These are phyloP conservation scores for rabbit (Oryctolagus cuniculus) DNA, from an alignment of 2,113 vertebrate species.

Conservation along the genomic window DNA sequence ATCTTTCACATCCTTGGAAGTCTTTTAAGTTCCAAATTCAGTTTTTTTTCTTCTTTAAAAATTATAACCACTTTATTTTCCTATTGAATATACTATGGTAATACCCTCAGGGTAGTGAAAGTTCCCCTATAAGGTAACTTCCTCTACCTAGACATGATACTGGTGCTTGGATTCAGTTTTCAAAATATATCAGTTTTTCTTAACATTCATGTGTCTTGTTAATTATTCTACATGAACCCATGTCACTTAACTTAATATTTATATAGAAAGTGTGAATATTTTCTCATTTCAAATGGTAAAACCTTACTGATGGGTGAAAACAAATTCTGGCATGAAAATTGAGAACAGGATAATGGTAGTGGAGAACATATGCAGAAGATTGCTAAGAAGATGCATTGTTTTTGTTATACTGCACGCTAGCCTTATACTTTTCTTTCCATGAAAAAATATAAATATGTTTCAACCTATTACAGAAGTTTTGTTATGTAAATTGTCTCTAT, in stretches of 20 bases:
- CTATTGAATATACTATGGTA: neutral
- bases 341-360: neutral
- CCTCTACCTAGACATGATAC: neutral
- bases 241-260: neutral
- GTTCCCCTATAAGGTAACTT: neutral
- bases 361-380: neutral
- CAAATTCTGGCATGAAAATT: conserved; percentile 14
- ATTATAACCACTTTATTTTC: neutral
- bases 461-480: neutral
- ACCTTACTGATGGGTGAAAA: neutral
- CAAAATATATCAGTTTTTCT: neutral
- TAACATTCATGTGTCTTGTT: neutral
- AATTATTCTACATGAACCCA: neutral
- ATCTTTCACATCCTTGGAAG: neutral
- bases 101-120: neutral
- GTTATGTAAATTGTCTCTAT: neutral
- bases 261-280: conserved; percentile 4
- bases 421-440: too few species aligned
- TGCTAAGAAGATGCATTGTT: neutral
- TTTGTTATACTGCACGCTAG: neutral
- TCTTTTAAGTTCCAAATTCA: neutral
- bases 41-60: neutral
- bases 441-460: neutral
- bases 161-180: neutral
- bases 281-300: conserved; percentile 4